These are phyloP conservation scores for Nicator chloris DNA, from an alignment of 2,113 vertebrate genomes.

Conservation along the genomic window DNA sequence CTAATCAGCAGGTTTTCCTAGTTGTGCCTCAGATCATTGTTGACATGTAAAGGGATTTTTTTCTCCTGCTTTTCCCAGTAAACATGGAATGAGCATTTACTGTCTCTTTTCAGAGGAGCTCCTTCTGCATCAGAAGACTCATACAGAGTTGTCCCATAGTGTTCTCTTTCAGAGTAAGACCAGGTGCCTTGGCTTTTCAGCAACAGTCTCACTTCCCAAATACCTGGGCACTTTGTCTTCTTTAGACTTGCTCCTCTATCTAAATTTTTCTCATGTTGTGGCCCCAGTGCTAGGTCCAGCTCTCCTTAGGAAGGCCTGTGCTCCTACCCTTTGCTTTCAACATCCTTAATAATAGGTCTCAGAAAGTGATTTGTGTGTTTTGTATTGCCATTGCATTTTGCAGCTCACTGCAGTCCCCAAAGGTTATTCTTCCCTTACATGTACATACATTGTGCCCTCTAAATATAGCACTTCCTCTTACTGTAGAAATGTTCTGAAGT, in stretches of 20 bases:
- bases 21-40: background rate
- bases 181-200: background rate
- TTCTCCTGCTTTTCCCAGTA: background rate
- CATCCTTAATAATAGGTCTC: background rate
- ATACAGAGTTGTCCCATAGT: background rate
- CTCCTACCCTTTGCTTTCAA: background rate
- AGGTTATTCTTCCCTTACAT: background rate
- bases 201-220: background rate
- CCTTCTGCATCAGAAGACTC: background rate
- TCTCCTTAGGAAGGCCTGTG: background rate
- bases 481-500: background rate
- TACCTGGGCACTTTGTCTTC: background rate
- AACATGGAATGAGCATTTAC: background rate
- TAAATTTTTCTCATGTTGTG: background rate
- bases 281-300: background rate
- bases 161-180: background rate
- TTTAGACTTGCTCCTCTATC: background rate
- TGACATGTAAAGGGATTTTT: background rate
- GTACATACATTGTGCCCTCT: background rate
- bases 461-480: background rate
- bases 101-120: background rate
- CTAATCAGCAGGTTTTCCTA: background rate
- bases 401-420: background rate
- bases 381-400: accelerated
- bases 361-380: background rate